These are phyloP conservation scores for Pomacea canaliculata DNA, from an alignment of 2,888 invertebrate genomes.

Conservation along the genomic window DNA sequence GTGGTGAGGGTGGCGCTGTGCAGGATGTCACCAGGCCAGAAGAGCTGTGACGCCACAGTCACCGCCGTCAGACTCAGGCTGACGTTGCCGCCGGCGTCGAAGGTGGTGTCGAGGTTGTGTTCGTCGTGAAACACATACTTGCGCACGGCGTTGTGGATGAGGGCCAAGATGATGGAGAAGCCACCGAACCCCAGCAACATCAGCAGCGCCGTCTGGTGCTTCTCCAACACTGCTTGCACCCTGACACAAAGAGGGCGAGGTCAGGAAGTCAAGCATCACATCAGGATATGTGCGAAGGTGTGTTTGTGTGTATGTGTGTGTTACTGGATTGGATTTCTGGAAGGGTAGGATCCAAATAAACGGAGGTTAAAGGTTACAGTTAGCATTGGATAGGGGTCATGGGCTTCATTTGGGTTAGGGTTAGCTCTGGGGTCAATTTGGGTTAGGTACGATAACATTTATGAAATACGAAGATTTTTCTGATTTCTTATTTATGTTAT, in stretches of 20 bases:
- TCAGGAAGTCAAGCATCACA: too few relatives aligned
- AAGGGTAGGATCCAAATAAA: too few relatives aligned
- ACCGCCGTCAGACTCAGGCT: constrained; percentile 60
- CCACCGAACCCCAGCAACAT: constrained; percentile 62
- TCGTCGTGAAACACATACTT: constrained; percentile 62
- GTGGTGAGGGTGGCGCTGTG: constrained; percentile 62
- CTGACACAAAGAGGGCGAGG: constrained; percentile 32
- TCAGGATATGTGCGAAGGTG: background rate
- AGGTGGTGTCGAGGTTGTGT: constrained; percentile 62
- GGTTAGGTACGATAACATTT: too few relatives aligned
- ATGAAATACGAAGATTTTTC: too few relatives aligned
- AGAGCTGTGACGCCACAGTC: constrained; percentile 61
- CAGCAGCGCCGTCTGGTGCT: constrained; percentile 57
- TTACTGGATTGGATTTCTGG: background rate
- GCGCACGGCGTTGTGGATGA: constrained; percentile 58
- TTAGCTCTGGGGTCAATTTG: too few relatives aligned
- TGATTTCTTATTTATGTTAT: too few relatives aligned
- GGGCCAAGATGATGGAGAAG: constrained; percentile 59
- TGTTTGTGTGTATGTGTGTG: constrained; percentile 1
- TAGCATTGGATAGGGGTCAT: too few relatives aligned
- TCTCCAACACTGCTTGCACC: constrained; percentile 53
- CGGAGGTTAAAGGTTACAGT: too few relatives aligned
- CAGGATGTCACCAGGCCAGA: constrained; percentile 64
- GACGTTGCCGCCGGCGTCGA: constrained; percentile 64
- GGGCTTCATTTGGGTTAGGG: too few relatives aligned